Evolutionary conservation across 1,140 invertebrate species (phyloP), one percentile per base, ranked within the genome.

Genomic region (Drosophila pruinosa): DNA sequence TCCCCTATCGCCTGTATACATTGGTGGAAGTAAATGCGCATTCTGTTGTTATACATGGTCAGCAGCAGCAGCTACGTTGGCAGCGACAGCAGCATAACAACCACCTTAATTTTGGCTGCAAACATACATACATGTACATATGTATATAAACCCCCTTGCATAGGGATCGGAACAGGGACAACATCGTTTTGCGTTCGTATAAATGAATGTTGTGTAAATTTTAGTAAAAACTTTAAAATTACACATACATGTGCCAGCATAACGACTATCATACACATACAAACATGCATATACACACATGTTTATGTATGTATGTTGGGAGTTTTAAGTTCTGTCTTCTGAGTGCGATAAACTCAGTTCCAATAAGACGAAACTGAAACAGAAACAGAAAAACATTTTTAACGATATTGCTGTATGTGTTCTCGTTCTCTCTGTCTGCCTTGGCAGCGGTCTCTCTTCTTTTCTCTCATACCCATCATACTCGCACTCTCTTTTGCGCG

Each of bases 311-410:
- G 12, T 41, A 50, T 26, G 21, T 34, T 65, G 41, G 19, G 5
- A 31, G 24, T 43, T 50, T 3, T 8, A 22, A 10, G 43, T 14
- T 45, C 14, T 21, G 8, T 39, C n/a, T n/a, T 34, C 10, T n/a
- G 10, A 39, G 41, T 58, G 54, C 36, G 28, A 69, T 62, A 47
- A 47, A 63, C 15, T 70, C 3, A 36, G 15, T 48, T 64, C 57
- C 56, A 70, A 76, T 63, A 75, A 75, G 24, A 39, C 48, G 36
- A 24, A 15, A n/a, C n/a, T n/a, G 26, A 41, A 45, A 12, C 7
- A 48, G 57, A 22, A 58, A 50, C 34, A 43, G 17, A 34, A 24
- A 39, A 38, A 31, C 8, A 52, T 52, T 61, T 72, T 39, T 8
- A 26, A 45, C 59, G 39, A 53, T 53, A 38, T 22, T 38, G 19